Conservation (phyloP, 2,797 vertebrate genomes). For the Melopsittacus undulatus region DNA sequence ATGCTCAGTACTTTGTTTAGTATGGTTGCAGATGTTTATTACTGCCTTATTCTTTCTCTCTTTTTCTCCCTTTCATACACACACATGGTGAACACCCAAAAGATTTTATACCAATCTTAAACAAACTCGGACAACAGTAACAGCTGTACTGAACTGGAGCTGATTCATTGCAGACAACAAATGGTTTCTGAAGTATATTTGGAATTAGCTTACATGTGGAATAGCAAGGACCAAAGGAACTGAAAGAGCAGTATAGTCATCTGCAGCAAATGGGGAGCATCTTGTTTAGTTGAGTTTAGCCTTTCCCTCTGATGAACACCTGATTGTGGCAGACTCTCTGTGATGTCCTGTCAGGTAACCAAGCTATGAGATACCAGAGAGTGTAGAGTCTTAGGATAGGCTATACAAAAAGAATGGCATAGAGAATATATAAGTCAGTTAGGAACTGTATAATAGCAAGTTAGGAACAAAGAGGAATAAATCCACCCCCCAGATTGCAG, state of each 20-base stretch:
- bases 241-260: not conserved
- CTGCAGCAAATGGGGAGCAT: not conserved
- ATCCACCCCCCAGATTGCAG: accelerated
- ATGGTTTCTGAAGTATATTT: not conserved
- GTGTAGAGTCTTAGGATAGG: not conserved
- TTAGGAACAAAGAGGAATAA: not conserved
- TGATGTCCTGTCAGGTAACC: not conserved
- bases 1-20: not conserved
- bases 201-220: not conserved
- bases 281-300: not conserved
- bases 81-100: not conserved
- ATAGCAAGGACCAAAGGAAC: not conserved
- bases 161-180: not conserved
- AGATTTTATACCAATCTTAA: not conserved
- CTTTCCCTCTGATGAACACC: not conserved
- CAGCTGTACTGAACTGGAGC: not conserved
- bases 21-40: not conserved
- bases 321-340: not conserved
- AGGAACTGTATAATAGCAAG: not conserved
- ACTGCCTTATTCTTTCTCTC: not conserved
- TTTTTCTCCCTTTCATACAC: not conserved
- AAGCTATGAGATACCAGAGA: not conserved
- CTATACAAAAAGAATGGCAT: not conserved
- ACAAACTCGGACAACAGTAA: not conserved
- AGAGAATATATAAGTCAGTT: not conserved